Evolutionary conservation across 2,113 vertebrate genomes (phyloP), one percentile per base, ranked within the genome.

Genomic region (Pelusios castaneus): DNA sequence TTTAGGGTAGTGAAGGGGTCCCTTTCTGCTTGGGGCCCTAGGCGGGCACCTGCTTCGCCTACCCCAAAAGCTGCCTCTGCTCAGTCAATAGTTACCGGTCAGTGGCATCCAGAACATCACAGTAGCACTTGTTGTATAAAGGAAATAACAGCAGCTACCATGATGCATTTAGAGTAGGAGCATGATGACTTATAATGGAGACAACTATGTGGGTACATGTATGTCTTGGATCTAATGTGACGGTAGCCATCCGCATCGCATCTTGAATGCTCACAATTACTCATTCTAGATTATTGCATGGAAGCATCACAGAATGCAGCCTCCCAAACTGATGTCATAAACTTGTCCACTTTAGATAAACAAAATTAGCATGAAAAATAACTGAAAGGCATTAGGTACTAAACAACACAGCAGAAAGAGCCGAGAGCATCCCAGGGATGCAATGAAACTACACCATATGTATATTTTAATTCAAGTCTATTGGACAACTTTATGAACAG

Each of bases 401-500:
- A 87, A 88, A 90, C 89, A 94, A 21, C 88, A 81, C 34, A 47
- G 63, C 54, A 82, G 92, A 84, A 90, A 60, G n/a, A 94, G 92
- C 81, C 86, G 86, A 90, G 58, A 88, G 85, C 54, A 84, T 80
- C 95, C 56, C 70, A 90, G 95, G 91, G 88, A 94, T 54, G 76
- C 60, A 84, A 21, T 76, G 80, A 70, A 95, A 94, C 91, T 85
- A 93, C 84, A 45, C 91, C 58, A 58, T 95, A 96, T 80, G 94
- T 85, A 79, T 92, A 89, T 93, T 95, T 97, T 93, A 94, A 85
- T 95, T 95, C 90, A 90, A 84, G 96, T 97, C 87, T 89, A 86
- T 80, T 49, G 95, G 94, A 85, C 84, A 91, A 95, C 91, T 97
- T 97, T 91, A 97, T 91, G 88, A 97, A 92, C 78, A 96, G 92